Conservation (phyloP, 2,888 invertebrate species). For the Pandemis cinnamomeana region DNA sequence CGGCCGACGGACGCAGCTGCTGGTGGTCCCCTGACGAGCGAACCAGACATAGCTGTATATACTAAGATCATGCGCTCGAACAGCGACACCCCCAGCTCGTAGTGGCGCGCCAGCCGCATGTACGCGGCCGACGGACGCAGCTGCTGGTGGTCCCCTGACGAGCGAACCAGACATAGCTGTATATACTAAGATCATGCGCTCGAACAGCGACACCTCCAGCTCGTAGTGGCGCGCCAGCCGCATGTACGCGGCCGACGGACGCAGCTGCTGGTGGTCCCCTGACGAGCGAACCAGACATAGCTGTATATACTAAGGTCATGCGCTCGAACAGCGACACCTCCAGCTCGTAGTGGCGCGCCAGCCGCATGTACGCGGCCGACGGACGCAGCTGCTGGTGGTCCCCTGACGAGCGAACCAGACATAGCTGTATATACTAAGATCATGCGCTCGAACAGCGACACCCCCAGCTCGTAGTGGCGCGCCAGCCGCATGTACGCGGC, state of each 20-base stretch:
- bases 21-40: slow-evolving; percentile 89
- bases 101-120: slow-evolving; percentile 86
- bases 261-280: slow-evolving; percentile 92
- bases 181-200: slow-evolving; percentile 92
- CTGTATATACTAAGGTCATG: no score
- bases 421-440: no score
- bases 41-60: no score
- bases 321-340: slow-evolving; percentile 93
- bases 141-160: slow-evolving; percentile 91
- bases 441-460: slow-evolving; percentile 93
- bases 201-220: slow-evolving; percentile 92
- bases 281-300: slow-evolving; percentile 27
- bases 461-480: slow-evolving; percentile 86
- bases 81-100: slow-evolving; percentile 89
- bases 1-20: slow-evolving; percentile 90
- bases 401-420: slow-evolving; percentile 65
- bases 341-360: slow-evolving; percentile 87
- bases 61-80: slow-evolving; percentile 93
- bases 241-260: slow-evolving; percentile 88
- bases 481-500: slow-evolving; percentile 88
- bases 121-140: slow-evolving; percentile 89
- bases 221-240: slow-evolving; percentile 86
- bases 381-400: slow-evolving; percentile 94
- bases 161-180: background rate
- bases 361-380: slow-evolving; percentile 86